phyloP scores from a whole-genome alignment of 35 echinoderm and acorn worm genomes.

The Ophiothrix spiculata region DNA sequence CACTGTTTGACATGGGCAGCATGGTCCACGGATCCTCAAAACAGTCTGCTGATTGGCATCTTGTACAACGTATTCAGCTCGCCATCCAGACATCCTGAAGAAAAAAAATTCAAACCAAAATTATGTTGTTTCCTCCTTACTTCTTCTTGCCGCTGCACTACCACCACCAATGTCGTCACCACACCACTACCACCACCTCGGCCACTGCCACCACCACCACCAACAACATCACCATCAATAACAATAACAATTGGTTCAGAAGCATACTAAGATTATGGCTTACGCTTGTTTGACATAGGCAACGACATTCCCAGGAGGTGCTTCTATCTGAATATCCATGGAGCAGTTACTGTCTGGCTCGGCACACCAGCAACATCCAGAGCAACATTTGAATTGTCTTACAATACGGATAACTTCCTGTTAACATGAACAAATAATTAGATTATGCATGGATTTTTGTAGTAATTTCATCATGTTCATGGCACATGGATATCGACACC shows the following conservation, averaged over 20 bases:
- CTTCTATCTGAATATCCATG: constrained; percentile 58
- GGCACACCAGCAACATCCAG: constrained; percentile 80
- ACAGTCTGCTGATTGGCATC: constrained; percentile 35
- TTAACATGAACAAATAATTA: neutral
- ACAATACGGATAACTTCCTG: constrained; percentile 74
- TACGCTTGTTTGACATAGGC: constrained; percentile 79
- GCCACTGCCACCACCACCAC: neutral
- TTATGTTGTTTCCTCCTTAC: neutral
- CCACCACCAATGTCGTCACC: neutral
- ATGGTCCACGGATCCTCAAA: constrained; percentile 57
- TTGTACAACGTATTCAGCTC: constrained; percentile 49
- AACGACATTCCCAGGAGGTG: constrained; percentile 51
- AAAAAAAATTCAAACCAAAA: constrained; percentile 1
- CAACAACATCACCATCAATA: too few species aligned
- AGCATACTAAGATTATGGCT: constrained; percentile 1
- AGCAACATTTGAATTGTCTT: constrained; percentile 68
- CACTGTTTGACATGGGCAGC: constrained; percentile 57
- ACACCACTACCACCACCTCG: too few species aligned
- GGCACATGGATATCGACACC: too few species aligned
- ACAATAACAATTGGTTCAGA: neutral
- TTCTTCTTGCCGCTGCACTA: neutral
- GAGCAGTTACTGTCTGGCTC: constrained; percentile 38
- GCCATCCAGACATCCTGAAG: constrained; percentile 28
- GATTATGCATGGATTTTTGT: neutral
- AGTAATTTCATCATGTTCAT: neutral